Evolutionary conservation across 2,888 invertebrate genomes (phyloP), one percentile per base, ranked within the genome.

Genomic region (Melanargia galathea): DNA sequence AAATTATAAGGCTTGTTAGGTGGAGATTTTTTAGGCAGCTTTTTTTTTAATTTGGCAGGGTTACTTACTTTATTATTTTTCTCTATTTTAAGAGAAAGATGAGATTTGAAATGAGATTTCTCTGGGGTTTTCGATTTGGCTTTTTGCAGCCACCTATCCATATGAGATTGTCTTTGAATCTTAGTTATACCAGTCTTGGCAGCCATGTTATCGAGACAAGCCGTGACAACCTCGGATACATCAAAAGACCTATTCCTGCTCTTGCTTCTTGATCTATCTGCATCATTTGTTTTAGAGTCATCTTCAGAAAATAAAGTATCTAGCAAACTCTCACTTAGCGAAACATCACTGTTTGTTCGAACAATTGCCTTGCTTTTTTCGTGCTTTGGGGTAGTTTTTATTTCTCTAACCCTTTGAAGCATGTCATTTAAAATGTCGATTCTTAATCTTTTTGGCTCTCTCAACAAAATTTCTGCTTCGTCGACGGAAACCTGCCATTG

Each of bases 401-500:
- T 63, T 16, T 69, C 66, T 70, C 80, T 79, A 1, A 74, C 66
- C 59, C 81, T 83, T 63, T 74, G 72, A 6, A 90, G 72, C 80
- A 90, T 82, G 8, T 86, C 84, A 61, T 84, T 78, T 64, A 93
- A 92, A 62, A 90, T 85, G 48, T 92, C 89, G 48, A 93, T 86
- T 67, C 95, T 91, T n/a, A 93, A 83, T 46, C 92, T 81, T 63
- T 92, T 87, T 13, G 92, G 90, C 75, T 93, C 90, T 11, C 86
- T 77, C 3, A 93, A 81, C 7, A 97, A 87, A 57, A 87, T 87
- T 73, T 95, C 94, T 0, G 96, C 96, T 86, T 97, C 96, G n/a
- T 92, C 90, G 0, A 97, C 93, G 0, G 97, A 96, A 51, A 92
- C 85, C 38, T 92, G 90, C 97, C 97, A 97, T 60, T 93, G 92